Evolutionary conservation across 2,888 invertebrate species (phyloP).

Genomic region (Panopea generosa): DNA sequence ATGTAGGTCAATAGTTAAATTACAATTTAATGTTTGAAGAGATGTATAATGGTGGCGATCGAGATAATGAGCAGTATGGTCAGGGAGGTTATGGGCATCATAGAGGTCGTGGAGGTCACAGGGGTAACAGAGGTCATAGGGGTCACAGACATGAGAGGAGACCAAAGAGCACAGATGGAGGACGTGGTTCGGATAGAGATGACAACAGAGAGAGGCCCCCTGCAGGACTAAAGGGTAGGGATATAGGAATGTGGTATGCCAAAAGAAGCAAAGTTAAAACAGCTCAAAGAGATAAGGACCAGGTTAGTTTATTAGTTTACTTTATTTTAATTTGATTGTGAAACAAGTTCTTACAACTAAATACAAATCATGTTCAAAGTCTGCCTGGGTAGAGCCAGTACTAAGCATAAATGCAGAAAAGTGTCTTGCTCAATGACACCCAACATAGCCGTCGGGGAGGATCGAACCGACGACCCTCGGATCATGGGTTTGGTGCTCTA

Average conservation of each 20-base stretch:
- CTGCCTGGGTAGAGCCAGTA: no score
- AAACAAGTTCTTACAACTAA: no score
- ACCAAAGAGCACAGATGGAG: not conserved
- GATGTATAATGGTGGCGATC: no score
- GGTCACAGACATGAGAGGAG: slow-evolving; percentile 6
- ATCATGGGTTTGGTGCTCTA: no score
- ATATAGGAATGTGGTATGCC: slow-evolving; percentile 83
- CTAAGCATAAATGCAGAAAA: no score
- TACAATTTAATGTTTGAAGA: no score
- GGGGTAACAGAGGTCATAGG: slow-evolving; percentile 12
- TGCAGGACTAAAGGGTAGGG: slow-evolving; percentile 73
- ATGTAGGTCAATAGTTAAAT: no score
- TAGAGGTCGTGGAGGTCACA: slow-evolving; percentile 7
- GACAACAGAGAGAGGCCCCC: slow-evolving; percentile 29
- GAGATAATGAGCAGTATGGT: not conserved
- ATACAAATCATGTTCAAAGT: no score
- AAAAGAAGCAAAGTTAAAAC: slow-evolving; percentile 60
- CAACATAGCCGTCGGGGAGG: no score
- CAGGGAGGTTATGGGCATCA: slow-evolving; percentile 2
- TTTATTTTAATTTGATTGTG: no score
- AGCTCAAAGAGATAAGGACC: slow-evolving; percentile 55
- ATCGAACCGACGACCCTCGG: no score
- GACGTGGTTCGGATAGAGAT: slow-evolving; percentile 17
- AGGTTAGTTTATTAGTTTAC: slow-evolving; percentile 54
- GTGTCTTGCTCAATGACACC: no score